phyloP scores from a whole-genome alignment of 2,113 vertebrate genomes.

The Ptyas mucosa region DNA sequence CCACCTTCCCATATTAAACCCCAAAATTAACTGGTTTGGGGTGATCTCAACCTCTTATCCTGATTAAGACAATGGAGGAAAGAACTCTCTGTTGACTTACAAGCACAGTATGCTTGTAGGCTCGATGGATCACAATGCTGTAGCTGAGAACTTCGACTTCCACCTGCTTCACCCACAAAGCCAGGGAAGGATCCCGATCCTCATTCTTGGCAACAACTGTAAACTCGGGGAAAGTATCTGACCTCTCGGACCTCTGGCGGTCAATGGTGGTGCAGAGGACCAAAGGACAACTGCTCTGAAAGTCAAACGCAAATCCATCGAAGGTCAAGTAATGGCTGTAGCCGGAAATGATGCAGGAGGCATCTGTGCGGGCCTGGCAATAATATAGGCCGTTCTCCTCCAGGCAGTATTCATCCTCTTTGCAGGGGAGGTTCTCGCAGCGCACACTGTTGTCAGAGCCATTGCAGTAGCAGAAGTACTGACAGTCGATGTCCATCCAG shows the following conservation, averaged over 20 bases:
- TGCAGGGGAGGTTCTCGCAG: slow-evolving; percentile 83
- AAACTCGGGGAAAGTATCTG: slow-evolving; percentile 74
- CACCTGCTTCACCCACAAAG: slow-evolving; percentile 92
- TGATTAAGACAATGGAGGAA: not conserved
- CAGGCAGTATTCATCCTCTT: slow-evolving; percentile 85
- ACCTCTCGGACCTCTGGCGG: slow-evolving; percentile 40
- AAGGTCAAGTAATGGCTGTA: slow-evolving; percentile 94
- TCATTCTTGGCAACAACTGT: slow-evolving; percentile 82
- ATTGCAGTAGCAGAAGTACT: slow-evolving; percentile 94
- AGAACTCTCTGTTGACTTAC: slow-evolving; percentile 68
- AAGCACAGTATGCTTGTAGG: slow-evolving; percentile 91
- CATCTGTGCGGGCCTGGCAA: slow-evolving; percentile 83
- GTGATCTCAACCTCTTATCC: not conserved
- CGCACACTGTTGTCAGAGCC: slow-evolving; percentile 91
- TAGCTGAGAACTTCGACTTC: slow-evolving; percentile 86
- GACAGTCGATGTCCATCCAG: slow-evolving; percentile 93
- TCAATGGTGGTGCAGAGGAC: slow-evolving; percentile 79
- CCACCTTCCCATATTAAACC: not conserved
- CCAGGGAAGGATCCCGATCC: slow-evolving; percentile 89
- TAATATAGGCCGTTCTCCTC: slow-evolving; percentile 81
- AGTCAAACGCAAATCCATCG: slow-evolving; percentile 85
- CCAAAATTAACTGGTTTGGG: not conserved
- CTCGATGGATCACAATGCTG: slow-evolving; percentile 85
- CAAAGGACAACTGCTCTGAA: slow-evolving; percentile 90
- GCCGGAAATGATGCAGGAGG: slow-evolving; percentile 86